phyloP scores from a whole-genome alignment of 2,797 vertebrate species.

The Onychomys arenicola region DNA sequence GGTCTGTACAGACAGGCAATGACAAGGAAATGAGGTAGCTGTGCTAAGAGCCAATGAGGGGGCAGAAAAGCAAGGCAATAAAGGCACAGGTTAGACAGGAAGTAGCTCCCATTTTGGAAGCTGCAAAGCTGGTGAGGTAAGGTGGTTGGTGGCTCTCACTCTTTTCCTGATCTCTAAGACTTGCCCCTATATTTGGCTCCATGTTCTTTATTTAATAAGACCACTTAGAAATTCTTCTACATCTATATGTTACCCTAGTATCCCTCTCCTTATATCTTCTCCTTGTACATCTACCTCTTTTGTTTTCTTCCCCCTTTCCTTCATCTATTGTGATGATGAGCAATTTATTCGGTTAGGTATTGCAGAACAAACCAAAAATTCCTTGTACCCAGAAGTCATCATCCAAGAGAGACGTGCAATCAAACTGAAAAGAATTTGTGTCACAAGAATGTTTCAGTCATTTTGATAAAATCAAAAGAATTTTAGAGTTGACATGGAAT shows the following conservation, averaged over 20 bases:
- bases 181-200: too few species aligned
- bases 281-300: background rate
- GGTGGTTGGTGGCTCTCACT: too few species aligned
- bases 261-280: rapidly evolving
- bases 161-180: too few species aligned
- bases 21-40: too few species aligned
- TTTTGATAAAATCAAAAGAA: background rate
- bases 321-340: background rate
- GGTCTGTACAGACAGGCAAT: too few species aligned
- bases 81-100: too few species aligned
- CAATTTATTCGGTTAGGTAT: background rate
- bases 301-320: background rate
- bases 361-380: background rate
- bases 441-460: background rate
- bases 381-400: background rate
- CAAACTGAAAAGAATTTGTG: rapidly evolving
- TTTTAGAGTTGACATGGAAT: background rate
- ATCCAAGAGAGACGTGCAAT: background rate
- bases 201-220: too few species aligned
- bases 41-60: too few species aligned
- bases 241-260: background rate
- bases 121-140: too few species aligned
- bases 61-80: too few species aligned
- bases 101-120: too few species aligned
- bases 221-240: too few species aligned